These are phyloP conservation scores for Lepus timidus DNA, from an alignment of 2,113 vertebrate species.

Conservation along the genomic window DNA sequence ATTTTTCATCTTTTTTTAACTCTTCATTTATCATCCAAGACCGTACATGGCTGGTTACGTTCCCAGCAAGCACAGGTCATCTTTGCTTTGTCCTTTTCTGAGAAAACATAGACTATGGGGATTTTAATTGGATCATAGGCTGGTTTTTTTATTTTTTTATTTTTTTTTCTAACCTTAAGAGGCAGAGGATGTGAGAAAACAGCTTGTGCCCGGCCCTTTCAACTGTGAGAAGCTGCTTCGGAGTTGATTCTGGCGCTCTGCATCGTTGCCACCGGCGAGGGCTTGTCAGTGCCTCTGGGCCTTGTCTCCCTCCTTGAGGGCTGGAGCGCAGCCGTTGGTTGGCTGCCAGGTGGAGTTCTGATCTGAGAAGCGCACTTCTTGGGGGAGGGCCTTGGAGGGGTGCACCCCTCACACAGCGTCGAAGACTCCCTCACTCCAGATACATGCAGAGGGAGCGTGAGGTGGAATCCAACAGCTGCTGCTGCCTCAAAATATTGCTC, in stretches of 20 bases:
- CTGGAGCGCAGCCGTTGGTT: conserved; percentile 39
- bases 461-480: conserved; percentile 35
- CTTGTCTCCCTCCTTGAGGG: neutral
- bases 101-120: conserved; percentile 57
- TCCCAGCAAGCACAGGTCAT: conserved; percentile 42
- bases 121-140: conserved; percentile 75
- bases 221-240: conserved; percentile 76
- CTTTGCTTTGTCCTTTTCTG: conserved; percentile 71
- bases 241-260: conserved; percentile 72
- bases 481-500: conserved; percentile 35
- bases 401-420: neutral
- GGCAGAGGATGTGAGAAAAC: conserved; percentile 39
- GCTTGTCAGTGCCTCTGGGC: conserved; percentile 72
- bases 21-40: conserved; percentile 76
- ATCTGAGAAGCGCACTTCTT: conserved; percentile 58
- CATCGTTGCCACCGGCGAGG: conserved; percentile 72
- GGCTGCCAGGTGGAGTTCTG: conserved; percentile 30
- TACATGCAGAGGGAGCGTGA: neutral
- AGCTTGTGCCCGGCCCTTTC: conserved; percentile 78
- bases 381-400: fast-evolving
- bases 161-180: conserved; percentile 77
- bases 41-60: conserved; percentile 21
- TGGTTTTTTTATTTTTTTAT: neutral
- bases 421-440: conserved; percentile 46
- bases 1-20: conserved; percentile 79